Evolutionary conservation across 2,113 vertebrate species (phyloP), one percentile per base, ranked within the genome.

Genomic region (Tautogolabrus adspersus): DNA sequence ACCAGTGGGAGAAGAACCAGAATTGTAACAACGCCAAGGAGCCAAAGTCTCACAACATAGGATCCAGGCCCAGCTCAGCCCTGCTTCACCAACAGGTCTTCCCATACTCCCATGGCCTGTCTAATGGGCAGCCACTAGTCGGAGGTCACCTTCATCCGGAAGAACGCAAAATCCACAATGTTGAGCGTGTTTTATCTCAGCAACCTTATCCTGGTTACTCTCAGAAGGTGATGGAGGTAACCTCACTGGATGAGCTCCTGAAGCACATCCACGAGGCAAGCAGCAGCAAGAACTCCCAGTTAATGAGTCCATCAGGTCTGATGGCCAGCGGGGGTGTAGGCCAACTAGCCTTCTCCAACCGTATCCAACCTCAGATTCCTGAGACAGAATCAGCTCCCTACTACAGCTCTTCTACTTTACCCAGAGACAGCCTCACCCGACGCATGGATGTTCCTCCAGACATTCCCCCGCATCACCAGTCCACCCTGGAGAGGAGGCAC

Each of bases 1-100:
- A 94, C 63, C 96, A 96, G 68, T 97, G 96, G 96, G 96, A 97
- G 85, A 96, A 95, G 92, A 97, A 96, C 92, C 96, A 96, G 83
- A 97, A 96, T 34, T 94, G 96, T 81, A 96, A 96, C 92, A 96
- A 97, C 38, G 96, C 94, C 38, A 95, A 95, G 79, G 93, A 94
- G 46, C 93, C 92, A 26, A 93, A 93, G 58, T 89, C 90, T 0
- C 91, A 91, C 15, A 88, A 92, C 55, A 76, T 89, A 23, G 80
- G 91, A 7, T 94, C 94, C 10, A 88, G 94, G 34, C 90, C 94
- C 19, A 90, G 83, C 72, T 91, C 94, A 0, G 90, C 86, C 47
- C 65, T 91, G 37, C 88, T 94, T 18, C 93, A 89, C 74, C 93
- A 92, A 71, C 95, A 95, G 80, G 87, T 94, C 52, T 95, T 93